Conservation (phyloP, 2,797 vertebrate genomes). For the Balearica regulorum region DNA sequence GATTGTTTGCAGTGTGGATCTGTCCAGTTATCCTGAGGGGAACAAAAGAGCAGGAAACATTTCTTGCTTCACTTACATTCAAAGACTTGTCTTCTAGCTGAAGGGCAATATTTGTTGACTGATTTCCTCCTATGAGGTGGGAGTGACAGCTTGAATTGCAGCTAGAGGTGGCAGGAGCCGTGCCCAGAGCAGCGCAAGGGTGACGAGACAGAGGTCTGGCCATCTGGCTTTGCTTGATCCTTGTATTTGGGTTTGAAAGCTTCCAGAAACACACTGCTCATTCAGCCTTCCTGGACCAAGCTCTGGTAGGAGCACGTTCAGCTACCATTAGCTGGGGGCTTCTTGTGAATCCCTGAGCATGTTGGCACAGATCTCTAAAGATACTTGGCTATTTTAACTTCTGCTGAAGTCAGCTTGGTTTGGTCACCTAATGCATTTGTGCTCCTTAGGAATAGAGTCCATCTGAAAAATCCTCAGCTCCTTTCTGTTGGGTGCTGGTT, state of each 20-base stretch:
- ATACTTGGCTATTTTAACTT: not conserved
- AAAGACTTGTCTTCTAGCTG: not conserved
- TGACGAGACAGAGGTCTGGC: not conserved
- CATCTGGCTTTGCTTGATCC: not conserved
- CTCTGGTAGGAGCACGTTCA: not conserved
- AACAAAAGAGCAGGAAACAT: not conserved
- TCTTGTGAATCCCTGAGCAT: not conserved
- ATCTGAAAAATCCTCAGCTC: not conserved
- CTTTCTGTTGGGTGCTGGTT: not conserved
- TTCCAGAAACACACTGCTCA: not conserved
- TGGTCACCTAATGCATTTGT: not conserved
- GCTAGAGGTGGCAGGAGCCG: not conserved
- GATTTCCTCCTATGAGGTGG: not conserved
- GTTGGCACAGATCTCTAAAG: not conserved
- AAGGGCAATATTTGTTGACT: not conserved
- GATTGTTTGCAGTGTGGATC: not conserved
- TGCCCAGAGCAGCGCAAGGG: not conserved
- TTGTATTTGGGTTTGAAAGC: not conserved
- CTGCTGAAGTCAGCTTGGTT: not conserved
- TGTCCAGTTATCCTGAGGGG: not conserved
- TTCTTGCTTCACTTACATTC: not conserved
- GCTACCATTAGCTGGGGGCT: not conserved
- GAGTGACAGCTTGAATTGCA: not conserved
- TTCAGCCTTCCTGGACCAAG: not conserved
- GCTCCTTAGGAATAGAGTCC: not conserved